Base-by-base conservation (phyloP, 1,140 invertebrate species). In the Oryctes rhinoceros region DNA sequence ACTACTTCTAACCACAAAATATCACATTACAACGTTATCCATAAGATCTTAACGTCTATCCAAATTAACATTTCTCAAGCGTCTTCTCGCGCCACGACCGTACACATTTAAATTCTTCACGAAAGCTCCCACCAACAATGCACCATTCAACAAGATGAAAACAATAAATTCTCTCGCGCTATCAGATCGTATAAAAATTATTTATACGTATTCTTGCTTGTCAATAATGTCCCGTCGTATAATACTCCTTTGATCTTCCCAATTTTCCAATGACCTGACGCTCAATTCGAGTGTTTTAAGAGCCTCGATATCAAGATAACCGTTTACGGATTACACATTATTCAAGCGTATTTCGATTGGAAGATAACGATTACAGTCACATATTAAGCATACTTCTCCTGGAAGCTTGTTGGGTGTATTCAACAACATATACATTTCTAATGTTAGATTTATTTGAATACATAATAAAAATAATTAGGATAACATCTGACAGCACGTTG, bases 381-480 rank as follows among this genome's bases (percentile, higher is more conserved):
- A 59, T 15, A 59, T 59, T 59, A 59, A 59, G 15, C 53, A 59
- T 59, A 59, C 13, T 59, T 59, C 18, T 59, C 5, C 13, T 5
- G 18, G 53, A 13, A 59, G 15, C 18, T 59, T 59, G 1, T 59
- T 59, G 53, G 4, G 53, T 59, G 53, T 15, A 18, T 59, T n/a
- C 53, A n/a, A 15, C 15, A 4, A n/a, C n/a, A 59, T 15, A 59
- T 59, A 15, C 53, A 5, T n/a, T 59, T 59, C 53, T 39, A 39
- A 59, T 59, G 18, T 59, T 59, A 59, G 18, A 59, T 59, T 59
- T 59, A 59, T 59, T 59, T 59, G 15, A 18, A 59, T 59, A 15
- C n/a, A 59, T 59, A 59, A 59, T 59, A 59, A 59, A 59, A 59
- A 59, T 59, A 15, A 59, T 59, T 59, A 59, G n/a, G 53, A 59